phyloP scores from a whole-genome alignment of 2,797 vertebrate species.

The Coregonus sp. region DNA sequence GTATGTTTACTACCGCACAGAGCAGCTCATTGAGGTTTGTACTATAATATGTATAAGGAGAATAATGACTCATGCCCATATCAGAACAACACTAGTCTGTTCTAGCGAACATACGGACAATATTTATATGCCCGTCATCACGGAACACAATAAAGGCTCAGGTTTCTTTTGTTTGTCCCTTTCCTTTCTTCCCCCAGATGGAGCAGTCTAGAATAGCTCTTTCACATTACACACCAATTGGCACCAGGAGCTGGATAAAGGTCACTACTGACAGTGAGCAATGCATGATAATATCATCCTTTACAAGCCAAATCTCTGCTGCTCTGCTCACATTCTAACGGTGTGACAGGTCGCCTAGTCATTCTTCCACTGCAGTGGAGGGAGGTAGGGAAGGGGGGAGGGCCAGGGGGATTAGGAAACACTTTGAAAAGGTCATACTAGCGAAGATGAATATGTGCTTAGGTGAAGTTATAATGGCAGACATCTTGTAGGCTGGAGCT shows the following conservation, averaged over 20 bases:
- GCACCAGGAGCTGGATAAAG: conserved; percentile 1
- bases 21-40: background rate
- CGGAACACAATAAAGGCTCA: conserved; percentile 25
- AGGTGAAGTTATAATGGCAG: background rate
- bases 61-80: conserved; percentile 6
- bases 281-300: conserved; percentile 11
- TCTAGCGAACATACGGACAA: conserved; percentile 18
- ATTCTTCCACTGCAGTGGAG: background rate
- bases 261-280: conserved; percentile 14
- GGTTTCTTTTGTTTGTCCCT: conserved; percentile 27
- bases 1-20: background rate
- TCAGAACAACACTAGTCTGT: conserved; percentile 10
- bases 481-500: background rate
- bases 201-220: background rate
- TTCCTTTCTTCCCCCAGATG: background rate
- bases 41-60: conserved; percentile 6
- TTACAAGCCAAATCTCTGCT: background rate
- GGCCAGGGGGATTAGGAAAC: conserved; percentile 5
- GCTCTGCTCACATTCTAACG: background rate
- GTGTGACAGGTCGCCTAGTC: background rate
- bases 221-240: background rate
- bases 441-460: background rate
- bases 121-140: conserved; percentile 30
- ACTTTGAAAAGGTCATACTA: conserved; percentile 18
- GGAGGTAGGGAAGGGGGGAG: background rate